A percentile compares a stretch with the other conserved stretches of the same genome.
phyloP scores from a whole-genome alignment of 2,888 invertebrate genomes.

The Ephialtes manifestator region DNA sequence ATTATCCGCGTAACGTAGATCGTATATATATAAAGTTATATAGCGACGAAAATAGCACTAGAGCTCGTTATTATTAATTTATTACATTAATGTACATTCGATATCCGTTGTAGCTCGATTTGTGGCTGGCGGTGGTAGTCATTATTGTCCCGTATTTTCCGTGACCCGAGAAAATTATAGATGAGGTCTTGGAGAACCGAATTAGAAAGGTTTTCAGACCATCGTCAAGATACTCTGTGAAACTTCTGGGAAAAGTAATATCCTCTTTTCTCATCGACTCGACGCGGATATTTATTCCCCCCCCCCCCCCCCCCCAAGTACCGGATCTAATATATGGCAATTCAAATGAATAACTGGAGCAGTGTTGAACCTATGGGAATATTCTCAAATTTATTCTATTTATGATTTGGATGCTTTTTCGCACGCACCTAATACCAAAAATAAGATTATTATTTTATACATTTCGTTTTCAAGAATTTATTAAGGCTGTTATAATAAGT shows the following conservation, averaged over 20 bases:
- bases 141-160: constrained; percentile 8
- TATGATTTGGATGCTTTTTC: too few relatives aligned
- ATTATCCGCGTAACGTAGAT: constrained; percentile 29
- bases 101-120: constrained; percentile 30
- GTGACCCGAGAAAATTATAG: constrained; percentile 31
- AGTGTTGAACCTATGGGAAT: too few relatives aligned
- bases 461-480: too few relatives aligned
- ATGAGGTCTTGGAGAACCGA: constrained; percentile 8
- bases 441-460: too few relatives aligned
- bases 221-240: not conserved
- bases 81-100: constrained; percentile 36
- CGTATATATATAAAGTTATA: not conserved
- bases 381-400: too few relatives aligned
- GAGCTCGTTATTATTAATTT: constrained; percentile 48
- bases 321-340: not conserved
- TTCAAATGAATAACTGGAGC: too few relatives aligned
- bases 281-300: not conserved
- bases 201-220: not conserved
- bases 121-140: not conserved
- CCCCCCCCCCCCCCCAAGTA: too few relatives aligned
- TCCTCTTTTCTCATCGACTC: not conserved
- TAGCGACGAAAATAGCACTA: not conserved
- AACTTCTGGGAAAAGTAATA: constrained; percentile 13
- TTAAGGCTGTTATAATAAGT: too few relatives aligned
- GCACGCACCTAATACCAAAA: too few relatives aligned